These are phyloP conservation scores for Noturus placidus DNA, from an alignment of 2,113 vertebrate genomes.

Conservation along the genomic window DNA sequence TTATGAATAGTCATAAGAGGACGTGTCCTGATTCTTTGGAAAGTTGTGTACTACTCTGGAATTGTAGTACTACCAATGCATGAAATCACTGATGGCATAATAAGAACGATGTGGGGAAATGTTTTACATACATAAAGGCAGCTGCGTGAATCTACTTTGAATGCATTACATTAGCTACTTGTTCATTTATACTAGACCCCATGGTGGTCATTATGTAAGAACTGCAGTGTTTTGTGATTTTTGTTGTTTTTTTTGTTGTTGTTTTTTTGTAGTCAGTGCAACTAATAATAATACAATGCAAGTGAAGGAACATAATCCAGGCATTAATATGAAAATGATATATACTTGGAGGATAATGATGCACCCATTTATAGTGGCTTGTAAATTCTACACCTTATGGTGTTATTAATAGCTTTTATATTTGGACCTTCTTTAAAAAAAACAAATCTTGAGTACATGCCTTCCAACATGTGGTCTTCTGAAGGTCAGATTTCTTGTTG, in stretches of 20 bases:
- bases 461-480: not conserved
- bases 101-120: not conserved
- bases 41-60: not conserved
- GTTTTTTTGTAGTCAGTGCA: not conserved
- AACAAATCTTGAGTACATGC: not conserved
- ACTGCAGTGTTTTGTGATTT: not conserved
- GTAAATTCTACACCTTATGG: not conserved
- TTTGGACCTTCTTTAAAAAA: not conserved
- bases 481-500: slow-evolving; percentile 1
- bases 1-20: not conserved
- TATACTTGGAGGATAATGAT: not conserved
- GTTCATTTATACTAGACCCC: not conserved
- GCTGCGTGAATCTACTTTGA: not conserved
- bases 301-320: not conserved
- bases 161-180: not conserved
- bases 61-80: too few relatives aligned
- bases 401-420: not conserved
- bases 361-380: not conserved
- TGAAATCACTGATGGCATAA: not conserved
- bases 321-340: not conserved
- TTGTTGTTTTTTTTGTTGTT: too few relatives aligned
- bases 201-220: not conserved
- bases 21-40: not conserved
- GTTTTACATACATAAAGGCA: too few relatives aligned
- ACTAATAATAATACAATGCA: not conserved